phyloP scores from a whole-genome alignment of 2,888 invertebrate species.

The Drosophila nr. perissopoda region DNA sequence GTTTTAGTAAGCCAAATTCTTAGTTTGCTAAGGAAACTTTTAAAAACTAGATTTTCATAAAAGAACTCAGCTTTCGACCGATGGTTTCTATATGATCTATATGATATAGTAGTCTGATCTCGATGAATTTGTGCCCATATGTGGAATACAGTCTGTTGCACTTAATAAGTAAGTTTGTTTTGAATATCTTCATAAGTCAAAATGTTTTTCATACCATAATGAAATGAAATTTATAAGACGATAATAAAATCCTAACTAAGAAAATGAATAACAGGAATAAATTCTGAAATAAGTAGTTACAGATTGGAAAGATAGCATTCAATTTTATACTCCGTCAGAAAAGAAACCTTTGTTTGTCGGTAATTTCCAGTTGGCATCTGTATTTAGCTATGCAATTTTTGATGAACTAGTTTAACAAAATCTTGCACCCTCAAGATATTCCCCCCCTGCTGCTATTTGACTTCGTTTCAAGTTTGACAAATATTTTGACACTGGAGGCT shows the following conservation, averaged over 20 bases:
- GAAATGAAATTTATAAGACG: neutral
- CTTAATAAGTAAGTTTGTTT: accelerated
- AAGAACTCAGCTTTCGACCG: accelerated
- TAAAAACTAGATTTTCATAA: neutral
- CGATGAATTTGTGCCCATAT: neutral
- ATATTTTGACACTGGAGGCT: constrained; percentile 25
- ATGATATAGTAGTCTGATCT: neutral
- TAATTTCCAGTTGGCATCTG: neutral
- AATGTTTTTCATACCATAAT: neutral
- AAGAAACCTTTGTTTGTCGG: too few species aligned
- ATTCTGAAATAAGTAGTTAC: neutral
- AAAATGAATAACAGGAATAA: neutral
- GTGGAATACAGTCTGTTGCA: neutral
- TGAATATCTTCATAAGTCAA: neutral
- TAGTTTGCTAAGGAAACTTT: neutral
- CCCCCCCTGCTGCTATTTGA: neutral
- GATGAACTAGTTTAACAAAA: neutral
- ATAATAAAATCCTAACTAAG: neutral
- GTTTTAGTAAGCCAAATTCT: too few species aligned
- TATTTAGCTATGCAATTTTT: neutral
- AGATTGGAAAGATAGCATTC: neutral
- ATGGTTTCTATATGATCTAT: neutral
- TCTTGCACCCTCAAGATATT: neutral
- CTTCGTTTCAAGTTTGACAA: constrained; percentile 24
- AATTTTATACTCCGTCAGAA: neutral